Base-by-base conservation (phyloP, 2,888 invertebrate species). In the Deilephila elpenor region DNA sequence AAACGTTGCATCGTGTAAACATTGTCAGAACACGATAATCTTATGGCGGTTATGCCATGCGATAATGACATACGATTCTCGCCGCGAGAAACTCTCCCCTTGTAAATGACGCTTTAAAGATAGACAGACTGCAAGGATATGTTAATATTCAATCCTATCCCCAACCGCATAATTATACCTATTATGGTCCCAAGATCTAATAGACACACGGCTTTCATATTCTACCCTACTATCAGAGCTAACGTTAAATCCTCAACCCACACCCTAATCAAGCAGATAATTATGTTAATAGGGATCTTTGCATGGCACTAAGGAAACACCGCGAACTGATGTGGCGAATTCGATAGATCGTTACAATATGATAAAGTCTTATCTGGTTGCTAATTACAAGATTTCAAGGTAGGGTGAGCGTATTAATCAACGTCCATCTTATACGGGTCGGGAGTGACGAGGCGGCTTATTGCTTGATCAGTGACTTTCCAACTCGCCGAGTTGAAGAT, bases 361-460 rank as follows among this genome's bases (percentile, higher is more conserved):
- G 71, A 73, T 83, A 85, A 84, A 79, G 78, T 81, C 80, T 78
- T 87, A 88, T 87, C 86, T 25, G 25, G 82, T 72, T 74, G 78
- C 81, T 88, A 86, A 89, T 89, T 88, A 86, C 83, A 76, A 83
- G 79, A 25, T 78, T 74, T 75, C 78, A 76, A 79, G 80, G 81
- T 83, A 75, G 79, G 83, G 81, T 81, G 81, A 80, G 79, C 82
- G 80, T 83, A 90, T 91, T 89, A 91, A 91, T 91, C 91, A 91
- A 87, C 75, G 91, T 88, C 89, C 75, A 80, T 78, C 78, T 80
- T 78, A 85, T 88, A 82, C 80, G 87, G 87, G 81, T 73, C 59
- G 44, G 44, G 62, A 71, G 74, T 78, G 78, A 78, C 77, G 71
- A 44, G 77, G 75, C 74, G 77, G 74, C 75, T 78, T 77, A 79